Evolutionary conservation across 2,113 vertebrate species (phyloP), one percentile per base, ranked within the genome.

Genomic region (Morone saxatilis): DNA sequence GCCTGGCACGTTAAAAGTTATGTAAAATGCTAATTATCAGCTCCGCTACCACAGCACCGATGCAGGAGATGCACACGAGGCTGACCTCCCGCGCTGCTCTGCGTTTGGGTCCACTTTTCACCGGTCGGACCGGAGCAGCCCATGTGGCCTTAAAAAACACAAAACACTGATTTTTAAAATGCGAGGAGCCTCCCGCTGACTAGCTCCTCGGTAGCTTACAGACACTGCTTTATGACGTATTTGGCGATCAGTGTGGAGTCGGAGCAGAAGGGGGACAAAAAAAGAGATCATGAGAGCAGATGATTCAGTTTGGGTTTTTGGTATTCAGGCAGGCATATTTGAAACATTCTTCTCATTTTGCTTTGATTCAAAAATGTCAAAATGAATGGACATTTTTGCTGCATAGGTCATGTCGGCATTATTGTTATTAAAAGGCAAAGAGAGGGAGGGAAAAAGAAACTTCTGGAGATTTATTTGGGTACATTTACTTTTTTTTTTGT

Each of bases 291-390:
- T 45, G 60, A 31, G 31, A 31, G 3, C 31, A 31, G 31, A 31
- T 31, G 25, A 25, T 25, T 25, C 25, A 25, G 25, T 20, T 53
- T 40, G 50, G 50, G 57, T 31, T 19, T 31, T 31, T 31, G 31
- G 31, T 31, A 31, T 31, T 31, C 31, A 31, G n/a, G 60, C 11
- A 19, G 50, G 19, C 4, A 1, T 8, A 12, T 20, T 47, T 22
- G 17, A 19, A 57, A 36, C 9, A 7, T 68, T 67, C 7, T 57
- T 74, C 76, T 62, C 25, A 69, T 79, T 85, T 87, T 76, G 57
- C 78, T 82, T 81, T 84, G 65, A 86, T 81, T 84, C 81, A 71
- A 48, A 22, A 31, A 56, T 43, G 59, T 65, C 57, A 62, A 31
- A 50, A 31, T 9, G 1, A 4, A 68, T 31, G 50, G 22, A 61